Conservation (phyloP, 2,888 invertebrate species). For the Limulus polyphemus region DNA sequence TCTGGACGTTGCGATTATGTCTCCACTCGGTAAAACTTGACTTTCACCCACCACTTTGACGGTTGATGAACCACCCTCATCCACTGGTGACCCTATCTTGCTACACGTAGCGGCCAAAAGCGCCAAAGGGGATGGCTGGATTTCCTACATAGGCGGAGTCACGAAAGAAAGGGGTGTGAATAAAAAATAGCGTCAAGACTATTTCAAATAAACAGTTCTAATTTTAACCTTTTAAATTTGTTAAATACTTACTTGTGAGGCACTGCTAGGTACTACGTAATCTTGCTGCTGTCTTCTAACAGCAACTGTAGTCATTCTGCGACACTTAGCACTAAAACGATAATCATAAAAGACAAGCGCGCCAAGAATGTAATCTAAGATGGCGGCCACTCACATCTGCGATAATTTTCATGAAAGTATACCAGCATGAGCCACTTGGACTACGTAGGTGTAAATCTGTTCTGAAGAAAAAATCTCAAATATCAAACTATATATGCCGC, state of each 20-base stretch:
- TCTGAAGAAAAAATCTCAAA: too few species aligned
- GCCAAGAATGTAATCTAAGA: too few species aligned
- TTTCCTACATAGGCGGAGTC: constrained; percentile 33
- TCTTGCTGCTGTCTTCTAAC: constrained; percentile 20
- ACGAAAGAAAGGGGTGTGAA: constrained; percentile 27
- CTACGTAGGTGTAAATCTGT: too few species aligned
- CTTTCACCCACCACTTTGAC: constrained; percentile 23
- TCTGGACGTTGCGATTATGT: constrained; percentile 21
- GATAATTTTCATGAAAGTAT: too few species aligned
- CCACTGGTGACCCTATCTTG: constrained; percentile 44
- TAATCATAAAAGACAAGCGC: too few species aligned
- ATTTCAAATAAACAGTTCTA: too few species aligned
- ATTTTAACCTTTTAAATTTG: too few species aligned
- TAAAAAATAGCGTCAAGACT: too few species aligned
- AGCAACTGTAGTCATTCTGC: constrained; percentile 20
- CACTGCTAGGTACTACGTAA: constrained; percentile 21
- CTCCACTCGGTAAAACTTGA: constrained; percentile 24
- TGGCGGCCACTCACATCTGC: too few species aligned
- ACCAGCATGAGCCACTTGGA: too few species aligned
- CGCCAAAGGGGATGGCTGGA: constrained; percentile 55
- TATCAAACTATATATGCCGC: too few species aligned
- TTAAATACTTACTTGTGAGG: constrained; percentile 18
- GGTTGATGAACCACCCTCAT: constrained; percentile 18
- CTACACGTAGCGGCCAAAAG: constrained; percentile 65
- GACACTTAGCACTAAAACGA: too few species aligned